Percentiles rank a stretch among this genome's conserved stretches.
phyloP scores from a whole-genome alignment of 92 coral and sea anemone species.

The Chrysogorgia sp. region DNA sequence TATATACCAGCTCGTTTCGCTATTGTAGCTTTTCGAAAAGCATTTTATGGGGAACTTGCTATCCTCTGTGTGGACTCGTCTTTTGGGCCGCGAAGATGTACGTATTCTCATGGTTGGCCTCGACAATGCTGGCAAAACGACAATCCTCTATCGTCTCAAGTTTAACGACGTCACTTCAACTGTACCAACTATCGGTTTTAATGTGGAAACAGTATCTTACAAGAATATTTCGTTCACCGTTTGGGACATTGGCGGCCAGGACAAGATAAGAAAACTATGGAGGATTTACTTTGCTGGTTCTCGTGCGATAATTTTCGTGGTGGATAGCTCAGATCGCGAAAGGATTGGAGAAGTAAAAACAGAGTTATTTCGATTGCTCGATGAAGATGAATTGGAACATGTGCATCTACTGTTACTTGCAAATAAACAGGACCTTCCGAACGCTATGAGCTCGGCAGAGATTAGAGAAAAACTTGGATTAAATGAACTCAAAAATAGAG shows the following conservation, averaged over 20 bases:
- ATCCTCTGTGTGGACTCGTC: constrained; percentile 75
- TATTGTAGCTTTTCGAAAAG: too few species aligned
- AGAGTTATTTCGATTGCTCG: constrained; percentile 76
- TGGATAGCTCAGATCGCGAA: constrained; percentile 90
- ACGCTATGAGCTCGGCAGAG: constrained; percentile 87
- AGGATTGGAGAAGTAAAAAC: constrained; percentile 77
- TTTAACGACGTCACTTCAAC: constrained; percentile 86
- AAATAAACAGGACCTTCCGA: constrained; percentile 90
- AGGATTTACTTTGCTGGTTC: constrained; percentile 91
- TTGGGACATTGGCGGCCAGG: constrained; percentile 99
- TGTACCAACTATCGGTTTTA: constrained; percentile 94
- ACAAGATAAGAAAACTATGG: constrained; percentile 93
- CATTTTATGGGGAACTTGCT: constrained; percentile 82
- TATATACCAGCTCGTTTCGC: background rate
- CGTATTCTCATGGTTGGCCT: constrained; percentile 95
- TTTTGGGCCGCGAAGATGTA: constrained; percentile 89
- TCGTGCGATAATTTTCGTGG: constrained; percentile 87
- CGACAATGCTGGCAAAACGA: constrained; percentile 97
- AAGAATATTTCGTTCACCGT: constrained; percentile 95
- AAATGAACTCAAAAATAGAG: constrained; percentile 68
- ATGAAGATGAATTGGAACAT: constrained; percentile 76
- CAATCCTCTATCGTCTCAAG: constrained; percentile 87
- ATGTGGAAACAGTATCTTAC: constrained; percentile 92
- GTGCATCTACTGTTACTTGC: constrained; percentile 88
- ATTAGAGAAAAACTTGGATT: constrained; percentile 86